phyloP scores from a whole-genome alignment of 1,140 invertebrate species.

The honey bee (Apis mellifera) region DNA sequence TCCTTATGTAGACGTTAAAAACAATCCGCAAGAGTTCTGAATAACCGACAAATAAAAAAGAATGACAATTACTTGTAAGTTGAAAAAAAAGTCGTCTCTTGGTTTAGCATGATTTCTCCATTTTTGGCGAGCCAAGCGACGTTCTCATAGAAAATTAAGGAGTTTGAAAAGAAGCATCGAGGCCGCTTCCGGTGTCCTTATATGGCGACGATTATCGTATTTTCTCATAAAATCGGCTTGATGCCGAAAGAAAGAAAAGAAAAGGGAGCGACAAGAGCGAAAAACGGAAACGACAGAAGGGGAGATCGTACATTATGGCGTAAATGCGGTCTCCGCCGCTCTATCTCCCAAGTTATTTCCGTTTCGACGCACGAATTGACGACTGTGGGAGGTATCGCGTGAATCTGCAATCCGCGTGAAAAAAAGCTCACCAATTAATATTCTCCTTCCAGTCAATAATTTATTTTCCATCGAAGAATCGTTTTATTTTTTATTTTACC shows the following conservation, averaged over 20 bases:
- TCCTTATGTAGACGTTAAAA: too few relatives aligned
- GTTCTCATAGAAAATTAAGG: conserved; percentile 15
- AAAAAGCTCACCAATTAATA: conserved; percentile 29
- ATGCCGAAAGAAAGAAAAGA: conserved; percentile 3
- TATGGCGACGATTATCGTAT: conserved; percentile 15
- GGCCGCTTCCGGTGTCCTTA: not conserved
- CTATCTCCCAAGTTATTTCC: conserved; percentile 57
- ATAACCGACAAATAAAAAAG: not conserved
- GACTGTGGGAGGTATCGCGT: conserved; percentile 16
- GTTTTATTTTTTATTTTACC: not conserved
- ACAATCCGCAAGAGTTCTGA: too few relatives aligned
- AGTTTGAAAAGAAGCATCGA: conserved; percentile 12
- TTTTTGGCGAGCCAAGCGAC: not conserved
- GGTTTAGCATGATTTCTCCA: not conserved
- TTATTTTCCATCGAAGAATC: not conserved
- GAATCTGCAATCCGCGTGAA: conserved; percentile 13
- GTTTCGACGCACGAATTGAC: conserved; percentile 40
- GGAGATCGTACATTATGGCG: conserved; percentile 34
- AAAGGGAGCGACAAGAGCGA: not conserved
- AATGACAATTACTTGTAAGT: not conserved
- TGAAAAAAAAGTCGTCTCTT: not conserved
- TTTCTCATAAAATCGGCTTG: conserved; percentile 33
- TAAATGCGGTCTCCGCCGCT: conserved; percentile 31
- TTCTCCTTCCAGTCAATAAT: not conserved
- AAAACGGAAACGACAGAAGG: conserved; percentile 23